Percentiles rank a stretch among this genome's conserved stretches.
phyloP scores from a whole-genome alignment of 2,888 invertebrate species.

The Hypercompe scribonia region DNA sequence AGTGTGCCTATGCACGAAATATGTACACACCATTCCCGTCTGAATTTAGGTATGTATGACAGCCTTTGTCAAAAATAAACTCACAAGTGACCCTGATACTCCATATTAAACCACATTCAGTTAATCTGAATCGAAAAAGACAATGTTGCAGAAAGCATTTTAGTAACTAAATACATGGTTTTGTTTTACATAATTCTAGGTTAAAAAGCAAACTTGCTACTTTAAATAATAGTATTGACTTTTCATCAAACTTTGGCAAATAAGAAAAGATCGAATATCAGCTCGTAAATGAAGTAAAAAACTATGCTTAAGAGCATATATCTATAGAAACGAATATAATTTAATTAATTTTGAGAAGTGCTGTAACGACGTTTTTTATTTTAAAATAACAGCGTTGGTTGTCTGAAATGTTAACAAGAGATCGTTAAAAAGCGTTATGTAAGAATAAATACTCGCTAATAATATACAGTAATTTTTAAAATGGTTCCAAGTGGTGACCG shows the following conservation, averaged over 20 bases:
- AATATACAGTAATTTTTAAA: constrained; percentile 30
- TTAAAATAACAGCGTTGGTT: constrained; percentile 10
- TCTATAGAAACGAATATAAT: not conserved
- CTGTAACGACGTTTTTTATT: constrained; percentile 20
- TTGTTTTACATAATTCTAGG: not conserved
- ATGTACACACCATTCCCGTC: no score
- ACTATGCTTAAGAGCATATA: not conserved
- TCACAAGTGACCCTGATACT: no score
- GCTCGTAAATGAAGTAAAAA: not conserved
- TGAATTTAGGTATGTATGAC: no score
- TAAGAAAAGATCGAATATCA: not conserved
- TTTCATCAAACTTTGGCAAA: not conserved
- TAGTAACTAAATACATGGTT: not conserved
- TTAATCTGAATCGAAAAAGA: no score
- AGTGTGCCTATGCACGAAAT: no score
- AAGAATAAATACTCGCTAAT: constrained; percentile 46
- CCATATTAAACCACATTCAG: no score
- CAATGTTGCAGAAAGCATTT: not conserved
- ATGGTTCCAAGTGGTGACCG: constrained; percentile 20
- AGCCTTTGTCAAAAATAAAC: no score
- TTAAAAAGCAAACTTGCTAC: not conserved
- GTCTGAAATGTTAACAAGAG: constrained; percentile 31
- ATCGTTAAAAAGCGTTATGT: constrained; percentile 36
- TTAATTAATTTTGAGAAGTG: constrained; percentile 20
- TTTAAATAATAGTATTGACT: not conserved